phyloP scores from a whole-genome alignment of 2,797 vertebrate genomes.

The Anguilla anguilla region DNA sequence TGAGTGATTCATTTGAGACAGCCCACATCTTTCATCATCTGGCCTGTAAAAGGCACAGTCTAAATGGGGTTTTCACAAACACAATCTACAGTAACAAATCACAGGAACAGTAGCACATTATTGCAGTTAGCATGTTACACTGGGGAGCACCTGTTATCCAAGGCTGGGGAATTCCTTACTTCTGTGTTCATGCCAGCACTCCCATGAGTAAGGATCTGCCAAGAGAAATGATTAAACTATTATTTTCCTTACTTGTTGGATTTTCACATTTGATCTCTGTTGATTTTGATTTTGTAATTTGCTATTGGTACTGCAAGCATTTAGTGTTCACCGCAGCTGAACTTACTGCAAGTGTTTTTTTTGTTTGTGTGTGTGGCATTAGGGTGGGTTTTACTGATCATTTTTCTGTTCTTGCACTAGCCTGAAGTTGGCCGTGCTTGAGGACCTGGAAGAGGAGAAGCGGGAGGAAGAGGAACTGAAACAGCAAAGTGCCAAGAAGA shows the following conservation, averaged over 20 bases:
- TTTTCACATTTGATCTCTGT: conserved; percentile 19
- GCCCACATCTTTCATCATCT: not conserved
- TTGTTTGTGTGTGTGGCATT: not conserved
- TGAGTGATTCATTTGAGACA: conserved; percentile 53
- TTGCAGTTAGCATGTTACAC: not conserved
- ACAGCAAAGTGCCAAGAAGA: conserved; percentile 63
- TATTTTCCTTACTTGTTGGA: not conserved
- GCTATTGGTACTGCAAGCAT: not conserved
- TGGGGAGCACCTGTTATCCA: not conserved
- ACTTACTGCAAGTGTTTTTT: not conserved
- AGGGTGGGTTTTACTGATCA: not conserved
- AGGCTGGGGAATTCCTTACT: not conserved
- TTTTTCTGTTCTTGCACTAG: conserved; percentile 62
- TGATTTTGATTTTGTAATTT: conserved; percentile 22
- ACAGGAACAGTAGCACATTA: not conserved
- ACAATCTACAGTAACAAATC: not conserved
- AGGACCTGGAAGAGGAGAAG: conserved; percentile 86
- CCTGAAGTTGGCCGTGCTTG: conserved; percentile 85
- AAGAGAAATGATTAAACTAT: not conserved
- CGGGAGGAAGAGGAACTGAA: conserved; percentile 83
- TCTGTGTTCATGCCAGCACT: not conserved
- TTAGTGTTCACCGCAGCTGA: not conserved
- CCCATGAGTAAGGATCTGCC: not conserved
- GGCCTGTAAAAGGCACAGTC: not conserved
- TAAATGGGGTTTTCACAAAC: not conserved